A percentile compares a stretch with the other conserved stretches of the same genome.
These are phyloP conservation scores for Poeciliopsis presidionis DNA, from an alignment of 2,797 vertebrate genomes.

Conservation along the genomic window DNA sequence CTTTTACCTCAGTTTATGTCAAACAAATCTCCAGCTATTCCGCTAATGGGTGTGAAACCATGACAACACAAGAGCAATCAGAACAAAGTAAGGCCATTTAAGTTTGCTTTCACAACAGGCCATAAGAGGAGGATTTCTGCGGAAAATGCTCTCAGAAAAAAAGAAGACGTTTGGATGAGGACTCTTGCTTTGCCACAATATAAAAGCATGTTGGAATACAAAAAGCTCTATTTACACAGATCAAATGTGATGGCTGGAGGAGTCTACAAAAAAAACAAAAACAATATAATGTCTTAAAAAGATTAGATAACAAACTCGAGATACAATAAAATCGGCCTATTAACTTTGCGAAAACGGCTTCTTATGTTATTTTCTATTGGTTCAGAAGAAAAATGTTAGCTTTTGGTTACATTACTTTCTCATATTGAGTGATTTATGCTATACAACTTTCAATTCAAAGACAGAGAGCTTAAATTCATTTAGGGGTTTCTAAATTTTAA, in stretches of 20 bases:
- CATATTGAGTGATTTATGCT: not conserved
- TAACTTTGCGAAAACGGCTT: not conserved
- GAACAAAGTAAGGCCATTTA: constrained; percentile 70
- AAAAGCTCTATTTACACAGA: constrained; percentile 14
- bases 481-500: not conserved
- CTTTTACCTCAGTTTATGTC: constrained; percentile 76
- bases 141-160: constrained; percentile 23
- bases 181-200: constrained; percentile 27
- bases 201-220: constrained; percentile 19
- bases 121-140: constrained; percentile 55
- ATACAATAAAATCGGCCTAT: not conserved
- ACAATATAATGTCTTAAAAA: not conserved
- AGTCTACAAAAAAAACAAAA: not conserved
- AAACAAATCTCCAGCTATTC: constrained; percentile 72
- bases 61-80: constrained; percentile 74
- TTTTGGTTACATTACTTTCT: not conserved
- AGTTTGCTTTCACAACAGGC: constrained; percentile 64
- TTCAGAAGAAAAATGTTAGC: not conserved
- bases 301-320: not conserved
- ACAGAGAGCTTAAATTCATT: not conserved
- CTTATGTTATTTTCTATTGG: not conserved
- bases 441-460: not conserved
- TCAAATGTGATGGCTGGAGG: constrained; percentile 28
- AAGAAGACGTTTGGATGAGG: constrained; percentile 24
- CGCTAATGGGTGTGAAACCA: constrained; percentile 78